Percentiles rank a stretch among this genome's conserved stretches.
phyloP scores from a whole-genome alignment of 2,797 vertebrate species.

The Tadarida brasiliensis region DNA sequence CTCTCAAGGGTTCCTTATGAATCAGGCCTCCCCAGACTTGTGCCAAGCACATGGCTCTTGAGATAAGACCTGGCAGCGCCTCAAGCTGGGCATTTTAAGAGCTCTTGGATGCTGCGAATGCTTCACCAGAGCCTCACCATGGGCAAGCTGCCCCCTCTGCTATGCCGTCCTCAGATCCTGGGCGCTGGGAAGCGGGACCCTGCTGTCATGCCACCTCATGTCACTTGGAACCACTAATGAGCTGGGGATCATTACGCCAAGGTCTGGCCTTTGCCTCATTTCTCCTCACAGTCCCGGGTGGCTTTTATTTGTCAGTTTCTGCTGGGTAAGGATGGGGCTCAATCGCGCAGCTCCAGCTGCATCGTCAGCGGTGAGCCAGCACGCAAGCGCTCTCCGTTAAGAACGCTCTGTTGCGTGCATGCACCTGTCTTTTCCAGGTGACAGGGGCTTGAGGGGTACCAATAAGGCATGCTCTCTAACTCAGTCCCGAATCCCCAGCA shows the following conservation, averaged over 20 bases:
- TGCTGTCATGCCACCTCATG: neutral
- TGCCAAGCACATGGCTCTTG: constrained; percentile 4
- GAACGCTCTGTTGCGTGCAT: neutral
- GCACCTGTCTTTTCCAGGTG: neutral
- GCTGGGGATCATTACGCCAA: neutral
- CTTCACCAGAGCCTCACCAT: neutral
- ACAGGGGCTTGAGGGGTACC: neutral
- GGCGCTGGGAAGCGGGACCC: neutral
- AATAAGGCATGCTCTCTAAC: too few relatives aligned
- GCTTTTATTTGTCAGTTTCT: neutral
- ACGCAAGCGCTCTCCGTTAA: fast-evolving
- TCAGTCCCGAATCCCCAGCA: neutral
- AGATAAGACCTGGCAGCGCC: neutral
- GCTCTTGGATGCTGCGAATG: neutral
- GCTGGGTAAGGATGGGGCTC: neutral
- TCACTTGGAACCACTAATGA: neutral
- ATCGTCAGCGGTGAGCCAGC: too few relatives aligned
- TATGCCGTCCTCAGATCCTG: neutral
- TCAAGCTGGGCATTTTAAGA: neutral
- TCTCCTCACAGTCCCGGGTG: neutral
- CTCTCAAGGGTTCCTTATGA: neutral
- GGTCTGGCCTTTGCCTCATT: neutral
- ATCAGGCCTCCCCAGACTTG: neutral
- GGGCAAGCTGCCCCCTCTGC: neutral
- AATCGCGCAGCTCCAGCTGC: neutral